Evolutionary conservation across 2,888 invertebrate species (phyloP), one percentile per base, ranked within the genome.

Genomic region (Tiliacea citrago): DNA sequence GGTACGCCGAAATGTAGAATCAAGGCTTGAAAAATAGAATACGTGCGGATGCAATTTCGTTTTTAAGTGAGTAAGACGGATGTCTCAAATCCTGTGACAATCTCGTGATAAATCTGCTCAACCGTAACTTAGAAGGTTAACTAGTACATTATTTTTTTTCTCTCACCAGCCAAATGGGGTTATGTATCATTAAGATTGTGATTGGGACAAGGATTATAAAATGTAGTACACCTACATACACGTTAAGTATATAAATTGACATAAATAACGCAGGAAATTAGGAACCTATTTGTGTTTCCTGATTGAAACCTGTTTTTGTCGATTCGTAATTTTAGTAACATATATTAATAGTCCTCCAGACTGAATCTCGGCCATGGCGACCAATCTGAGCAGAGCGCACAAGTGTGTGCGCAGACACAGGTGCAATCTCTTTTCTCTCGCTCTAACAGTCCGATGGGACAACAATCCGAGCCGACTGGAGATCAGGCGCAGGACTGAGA

Each of bases 111-210:
- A 61, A 82, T 78, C 61, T 69, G 16, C 63, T 42, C 47, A 39
- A 45, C n/a, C 57, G 49, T 57, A 51, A 42, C 63, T 70, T 75
- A 68, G 65, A 83, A 83, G 81, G 81, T 62, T 21, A 83, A 61
- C 81, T 5, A 39, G 7, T 9, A 45, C 51, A 35, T 68, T 62
- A 49, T 6, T 29, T 73, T 76, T 74, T 84, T 73, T 58, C n/a
- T 35, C 16, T 49, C 16, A n/a, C 55, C 21, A 13, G 16, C 71
- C 73, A 73, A 73, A 84, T 70, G 35, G 8, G 77, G 69, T 49
- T 55, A 67, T 57, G 69, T 51, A 24, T 63, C 24, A 81, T 77
- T 77, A 35, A 69, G 60, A 82, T 81, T 57, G 7, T 63, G 35
- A 84, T 75, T 73, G 69, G 42, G 39, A 65, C 47, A 66, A 71